Percentiles rank a stretch among this genome's conserved stretches.
Evolutionary conservation across 2,888 invertebrate species (phyloP).

Genomic region (Sturmia bella): DNA sequence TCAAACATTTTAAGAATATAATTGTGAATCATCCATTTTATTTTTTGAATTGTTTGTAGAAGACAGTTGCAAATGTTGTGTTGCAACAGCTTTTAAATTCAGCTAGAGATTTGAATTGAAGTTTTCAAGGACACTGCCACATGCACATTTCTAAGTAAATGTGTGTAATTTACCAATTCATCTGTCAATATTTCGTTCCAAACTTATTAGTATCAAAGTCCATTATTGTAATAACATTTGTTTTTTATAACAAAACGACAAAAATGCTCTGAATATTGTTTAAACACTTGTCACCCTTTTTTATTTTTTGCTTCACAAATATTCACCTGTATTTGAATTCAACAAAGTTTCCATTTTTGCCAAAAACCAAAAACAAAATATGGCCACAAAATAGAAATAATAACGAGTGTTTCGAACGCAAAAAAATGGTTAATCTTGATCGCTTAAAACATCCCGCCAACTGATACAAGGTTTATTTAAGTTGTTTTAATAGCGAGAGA

Average conservation of each 20-base stretch:
- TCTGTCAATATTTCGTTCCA: too few species aligned
- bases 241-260: background rate
- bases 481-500: conserved; percentile 56
- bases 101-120: too few species aligned
- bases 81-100: too few species aligned
- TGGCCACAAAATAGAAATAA: conserved; percentile 11
- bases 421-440: conserved; percentile 62
- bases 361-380: conserved; percentile 1
- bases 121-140: too few species aligned
- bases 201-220: too few species aligned
- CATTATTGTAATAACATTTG: background rate
- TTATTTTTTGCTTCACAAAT: conserved; percentile 11
- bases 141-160: too few species aligned
- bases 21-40: too few species aligned
- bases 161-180: too few species aligned
- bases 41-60: too few species aligned
- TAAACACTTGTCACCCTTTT: background rate
- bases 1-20: too few species aligned
- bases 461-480: conserved; percentile 68
- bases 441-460: conserved; percentile 67
- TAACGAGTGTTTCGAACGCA: conserved; percentile 32
- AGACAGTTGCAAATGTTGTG: too few species aligned
- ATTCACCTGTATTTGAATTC: conserved; percentile 58
- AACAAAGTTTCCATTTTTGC: conserved; percentile 45
- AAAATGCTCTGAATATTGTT: background rate